Percentiles rank a stretch among this genome's conserved stretches.
These are phyloP conservation scores for Caenorhabditis briggsae DNA, from an alignment of 1,140 invertebrate genomes.

Conservation along the genomic window DNA sequence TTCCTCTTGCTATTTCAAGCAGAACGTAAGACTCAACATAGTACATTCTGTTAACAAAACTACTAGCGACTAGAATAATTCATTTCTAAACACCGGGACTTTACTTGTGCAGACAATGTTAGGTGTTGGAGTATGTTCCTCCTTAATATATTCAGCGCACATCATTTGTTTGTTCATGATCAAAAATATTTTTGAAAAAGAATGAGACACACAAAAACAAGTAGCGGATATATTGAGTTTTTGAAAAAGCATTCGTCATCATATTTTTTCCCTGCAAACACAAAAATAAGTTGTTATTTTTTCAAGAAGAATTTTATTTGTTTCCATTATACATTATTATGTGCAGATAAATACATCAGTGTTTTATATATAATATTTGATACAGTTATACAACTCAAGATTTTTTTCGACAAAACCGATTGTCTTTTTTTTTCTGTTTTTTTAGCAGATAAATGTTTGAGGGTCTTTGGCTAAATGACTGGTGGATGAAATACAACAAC, in stretches of 20 bases:
- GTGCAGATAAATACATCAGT: not conserved
- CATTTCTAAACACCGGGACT: too few relatives aligned
- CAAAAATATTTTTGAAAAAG: not conserved
- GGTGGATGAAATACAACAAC: too few relatives aligned
- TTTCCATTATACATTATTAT: conserved; percentile 3
- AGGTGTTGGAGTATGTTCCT: too few relatives aligned
- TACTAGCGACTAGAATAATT: too few relatives aligned
- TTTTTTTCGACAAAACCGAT: too few relatives aligned
- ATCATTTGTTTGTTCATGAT: not conserved
- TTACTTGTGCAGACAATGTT: too few relatives aligned
- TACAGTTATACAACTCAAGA: not conserved
- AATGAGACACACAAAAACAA: not conserved
- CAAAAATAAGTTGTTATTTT: not conserved
- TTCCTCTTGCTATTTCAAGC: too few relatives aligned
- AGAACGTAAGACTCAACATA: too few relatives aligned
- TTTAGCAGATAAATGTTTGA: too few relatives aligned
- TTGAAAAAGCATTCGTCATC: not conserved
- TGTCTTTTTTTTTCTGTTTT: too few relatives aligned
- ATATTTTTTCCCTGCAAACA: not conserved
- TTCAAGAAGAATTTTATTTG: conserved; percentile 17
- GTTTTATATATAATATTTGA: conserved; percentile 16
- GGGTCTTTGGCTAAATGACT: too few relatives aligned
- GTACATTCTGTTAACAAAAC: too few relatives aligned
- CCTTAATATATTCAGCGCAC: not conserved
- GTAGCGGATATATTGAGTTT: not conserved